Conservation (phyloP, 2,888 invertebrate genomes). For the Villa cingulata region DNA sequence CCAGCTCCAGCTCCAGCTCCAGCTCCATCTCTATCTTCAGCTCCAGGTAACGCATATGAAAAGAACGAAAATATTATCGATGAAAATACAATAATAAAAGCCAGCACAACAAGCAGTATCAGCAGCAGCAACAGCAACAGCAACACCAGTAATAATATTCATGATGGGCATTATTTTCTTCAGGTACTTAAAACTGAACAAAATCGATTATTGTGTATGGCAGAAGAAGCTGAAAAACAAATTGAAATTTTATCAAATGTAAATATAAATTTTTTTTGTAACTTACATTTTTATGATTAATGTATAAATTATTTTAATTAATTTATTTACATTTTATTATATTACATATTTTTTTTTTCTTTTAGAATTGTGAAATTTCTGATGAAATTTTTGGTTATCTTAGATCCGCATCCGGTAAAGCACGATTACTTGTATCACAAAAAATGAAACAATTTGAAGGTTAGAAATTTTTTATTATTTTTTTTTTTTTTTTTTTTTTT, state of each 20-base stretch:
- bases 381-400: slow-evolving; percentile 76
- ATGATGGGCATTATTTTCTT: slow-evolving; percentile 65
- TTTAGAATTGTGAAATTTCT: slow-evolving; percentile 40
- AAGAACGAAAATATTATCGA: too few species aligned
- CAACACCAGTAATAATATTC: too few species aligned
- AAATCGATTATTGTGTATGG: slow-evolving; percentile 50
- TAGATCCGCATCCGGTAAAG: slow-evolving; percentile 82
- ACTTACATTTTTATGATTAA: background rate
- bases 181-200: slow-evolving; percentile 61
- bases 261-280: slow-evolving; percentile 11
- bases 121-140: too few species aligned
- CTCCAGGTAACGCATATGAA: too few species aligned
- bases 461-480: too few species aligned
- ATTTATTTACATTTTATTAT: slow-evolving; percentile 5
- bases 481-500: background rate
- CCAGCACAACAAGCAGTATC: too few species aligned
- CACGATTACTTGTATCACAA: slow-evolving; percentile 72
- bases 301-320: slow-evolving; percentile 10
- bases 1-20: too few species aligned
- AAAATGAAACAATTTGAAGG: slow-evolving; percentile 95
- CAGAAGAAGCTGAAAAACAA: slow-evolving; percentile 55
- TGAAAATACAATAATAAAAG: too few species aligned
- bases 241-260: slow-evolving; percentile 41
- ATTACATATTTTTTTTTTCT: slow-evolving; percentile 10
- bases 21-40: too few species aligned